These are phyloP conservation scores for Phyllostomus discolor DNA, from an alignment of 2,113 vertebrate species.

Conservation along the genomic window DNA sequence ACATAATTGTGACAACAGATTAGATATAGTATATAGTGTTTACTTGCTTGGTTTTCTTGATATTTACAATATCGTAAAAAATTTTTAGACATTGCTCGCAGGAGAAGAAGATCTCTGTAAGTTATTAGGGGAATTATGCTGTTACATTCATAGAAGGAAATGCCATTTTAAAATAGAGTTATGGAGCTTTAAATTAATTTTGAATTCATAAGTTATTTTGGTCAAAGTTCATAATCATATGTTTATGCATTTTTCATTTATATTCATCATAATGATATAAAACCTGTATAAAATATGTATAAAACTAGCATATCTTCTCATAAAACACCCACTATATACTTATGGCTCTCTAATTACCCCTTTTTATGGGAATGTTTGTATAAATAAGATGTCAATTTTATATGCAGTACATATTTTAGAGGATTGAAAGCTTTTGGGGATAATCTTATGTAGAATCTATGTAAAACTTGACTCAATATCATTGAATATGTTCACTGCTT, in stretches of 20 bases:
- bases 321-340: background rate
- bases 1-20: background rate
- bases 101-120: background rate
- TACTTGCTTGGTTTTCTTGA: background rate
- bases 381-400: background rate
- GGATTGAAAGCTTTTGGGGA: background rate
- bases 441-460: background rate
- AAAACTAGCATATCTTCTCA: background rate
- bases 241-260: background rate
- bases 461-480: background rate
- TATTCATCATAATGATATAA: background rate
- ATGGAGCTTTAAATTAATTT: background rate
- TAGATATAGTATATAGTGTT: background rate
- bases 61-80: background rate
- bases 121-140: background rate
- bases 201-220: slow-evolving; percentile 24
- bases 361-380: background rate
- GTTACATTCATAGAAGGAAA: background rate
- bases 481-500: background rate
- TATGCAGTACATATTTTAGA: background rate
- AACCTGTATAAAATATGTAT: background rate
- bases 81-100: background rate
- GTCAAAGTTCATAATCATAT: background rate
- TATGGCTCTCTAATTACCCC: background rate
- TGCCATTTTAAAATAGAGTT: background rate